Evolutionary conservation across 2,797 vertebrate species (phyloP), one percentile per base, ranked within the genome.

Genomic region (Meda fulgida): DNA sequence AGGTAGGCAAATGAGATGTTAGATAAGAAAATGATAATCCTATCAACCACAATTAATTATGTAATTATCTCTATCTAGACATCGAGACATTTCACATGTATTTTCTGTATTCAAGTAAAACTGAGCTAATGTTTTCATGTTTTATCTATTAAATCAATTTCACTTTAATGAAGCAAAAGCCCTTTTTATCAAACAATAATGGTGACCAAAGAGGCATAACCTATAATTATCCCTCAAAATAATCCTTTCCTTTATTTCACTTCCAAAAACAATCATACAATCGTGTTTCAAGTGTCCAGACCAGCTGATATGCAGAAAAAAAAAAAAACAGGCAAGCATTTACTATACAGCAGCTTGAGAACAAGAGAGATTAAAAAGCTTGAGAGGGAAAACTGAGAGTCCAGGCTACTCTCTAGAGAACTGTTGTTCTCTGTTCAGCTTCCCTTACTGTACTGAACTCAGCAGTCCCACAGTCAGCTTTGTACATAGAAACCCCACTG

Each of bases 281-380:
- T 72, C 77, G 5, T 67, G 38, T 87, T 86, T 87, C 81, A 85
- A 87, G 87, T 89, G 87, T 87, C 85, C 89, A 89, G 87, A 89
- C 89, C 89, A 88, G 89, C 89, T 89, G 85, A 87, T 85, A 85
- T 86, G 89, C 87, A 48, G 46, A 1, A 46, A 1, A 48, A 14
- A 2, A 88, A 89, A 89, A 89, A 87, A 85, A 55, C 86, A 89
- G 84, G 85, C 89, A 89, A 89, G 89, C 89, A 87, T 88, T 86
- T 84, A 89, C 89, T 88, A 86, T 89, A 89, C 85, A 89, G 89
- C 87, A 88, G 85, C 87, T 87, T 86, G 81, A 88, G 87, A 83
- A 84, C 78, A 67, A 84, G 36, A 81, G 60, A 66, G 67, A 53
- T 78, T 82, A 84, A 88, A 87, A 85, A 87, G 85, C 84, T 87